phyloP scores from a whole-genome alignment of 2,113 vertebrate species.

The Leucoraja erinaceus region DNA sequence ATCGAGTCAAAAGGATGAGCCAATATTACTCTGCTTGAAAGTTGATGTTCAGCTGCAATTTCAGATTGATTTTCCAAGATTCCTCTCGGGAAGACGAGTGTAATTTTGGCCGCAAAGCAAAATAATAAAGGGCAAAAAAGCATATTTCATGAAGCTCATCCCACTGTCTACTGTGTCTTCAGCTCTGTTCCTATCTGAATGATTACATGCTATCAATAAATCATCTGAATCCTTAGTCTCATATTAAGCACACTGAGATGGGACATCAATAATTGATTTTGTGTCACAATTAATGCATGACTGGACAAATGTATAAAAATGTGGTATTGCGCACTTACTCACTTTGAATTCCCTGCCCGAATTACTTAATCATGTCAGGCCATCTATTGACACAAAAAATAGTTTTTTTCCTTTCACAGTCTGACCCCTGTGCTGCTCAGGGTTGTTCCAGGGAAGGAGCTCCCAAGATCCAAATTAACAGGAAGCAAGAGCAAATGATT shows the following conservation, averaged over 20 bases:
- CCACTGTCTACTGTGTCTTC: background rate
- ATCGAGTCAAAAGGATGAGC: background rate
- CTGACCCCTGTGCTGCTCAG: background rate
- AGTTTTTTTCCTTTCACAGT: background rate
- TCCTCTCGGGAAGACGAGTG: background rate
- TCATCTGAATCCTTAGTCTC: conserved; percentile 35
- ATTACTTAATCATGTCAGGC: conserved; percentile 20
- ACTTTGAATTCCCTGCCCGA: conserved; percentile 22
- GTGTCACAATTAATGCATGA: conserved; percentile 28
- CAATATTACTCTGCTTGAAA: conserved; percentile 25
- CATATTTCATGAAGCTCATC: background rate
- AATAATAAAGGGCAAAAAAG: conserved; percentile 2
- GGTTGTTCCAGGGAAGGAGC: background rate
- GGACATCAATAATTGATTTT: conserved; percentile 38
- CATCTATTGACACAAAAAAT: background rate
- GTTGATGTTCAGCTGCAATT: conserved; percentile 25
- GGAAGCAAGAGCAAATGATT: background rate
- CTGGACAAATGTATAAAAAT: conserved; percentile 38
- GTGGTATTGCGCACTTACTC: conserved; percentile 19
- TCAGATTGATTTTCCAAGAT: conserved; percentile 16
- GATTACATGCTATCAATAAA: conserved; percentile 37
- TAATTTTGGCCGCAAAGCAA: background rate
- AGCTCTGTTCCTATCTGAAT: background rate
- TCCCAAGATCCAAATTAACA: background rate
- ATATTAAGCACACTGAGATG: conserved; percentile 21